Conservation (phyloP, 2,888 invertebrate species). For the Parnassius glacialis region DNA sequence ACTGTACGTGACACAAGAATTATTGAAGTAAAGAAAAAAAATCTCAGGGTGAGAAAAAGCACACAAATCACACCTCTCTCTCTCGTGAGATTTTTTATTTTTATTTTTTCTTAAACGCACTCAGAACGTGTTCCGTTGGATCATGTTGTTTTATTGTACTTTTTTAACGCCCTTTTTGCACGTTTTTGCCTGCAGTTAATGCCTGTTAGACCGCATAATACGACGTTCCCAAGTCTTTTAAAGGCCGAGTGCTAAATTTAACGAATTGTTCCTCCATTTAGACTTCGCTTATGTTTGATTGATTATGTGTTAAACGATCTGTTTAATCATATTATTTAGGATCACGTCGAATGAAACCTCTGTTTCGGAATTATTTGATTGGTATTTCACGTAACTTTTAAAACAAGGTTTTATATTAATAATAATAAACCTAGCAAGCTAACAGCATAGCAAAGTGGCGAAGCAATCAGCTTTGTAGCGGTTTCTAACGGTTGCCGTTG, state of each 20-base stretch:
- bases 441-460: no score
- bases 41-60: conserved; percentile 57
- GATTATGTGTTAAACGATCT: conserved; percentile 23
- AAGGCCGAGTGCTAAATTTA: conserved; percentile 21
- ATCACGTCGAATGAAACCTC: no score
- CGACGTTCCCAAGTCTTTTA: conserved; percentile 31
- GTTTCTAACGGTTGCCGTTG: no score
- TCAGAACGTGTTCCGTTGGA: conserved; percentile 58
- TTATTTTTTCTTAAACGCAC: conserved; percentile 50
- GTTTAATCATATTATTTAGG: not conserved
- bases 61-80: conserved; percentile 75
- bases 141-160: conserved; percentile 35
- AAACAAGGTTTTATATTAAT: no score
- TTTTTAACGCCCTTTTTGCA: conserved; percentile 46
- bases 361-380: no score
- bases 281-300: conserved; percentile 19
- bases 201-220: conserved; percentile 50
- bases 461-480: no score
- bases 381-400: no score
- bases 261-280: conserved; percentile 20
- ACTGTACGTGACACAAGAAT: no score
- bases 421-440: no score
- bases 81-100: conserved; percentile 36
- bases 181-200: conserved; percentile 51
- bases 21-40: no score